phyloP scores from a whole-genome alignment of 1,140 invertebrate species.

The Lepidotrigona ventralis region DNA sequence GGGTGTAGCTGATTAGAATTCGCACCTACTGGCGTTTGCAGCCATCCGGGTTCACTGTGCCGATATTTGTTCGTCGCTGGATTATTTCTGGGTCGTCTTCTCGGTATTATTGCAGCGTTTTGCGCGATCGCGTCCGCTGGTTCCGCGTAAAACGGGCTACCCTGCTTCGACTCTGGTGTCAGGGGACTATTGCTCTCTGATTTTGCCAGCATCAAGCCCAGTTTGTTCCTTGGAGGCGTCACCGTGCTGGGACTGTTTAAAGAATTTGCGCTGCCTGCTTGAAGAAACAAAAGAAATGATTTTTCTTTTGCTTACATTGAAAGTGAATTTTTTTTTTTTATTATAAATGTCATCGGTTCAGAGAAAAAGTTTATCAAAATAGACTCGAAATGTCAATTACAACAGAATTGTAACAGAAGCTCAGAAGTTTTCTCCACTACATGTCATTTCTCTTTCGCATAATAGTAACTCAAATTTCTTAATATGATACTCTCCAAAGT shows the following conservation, averaged over 20 bases:
- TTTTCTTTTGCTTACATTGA: background rate
- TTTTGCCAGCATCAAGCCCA: slow-evolving; percentile 74
- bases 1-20: slow-evolving; percentile 79
- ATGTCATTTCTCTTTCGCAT: too few species aligned
- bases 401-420: too few species aligned
- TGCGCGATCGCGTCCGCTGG: slow-evolving; percentile 91
- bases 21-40: slow-evolving; percentile 76
- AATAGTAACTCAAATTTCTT: too few species aligned
- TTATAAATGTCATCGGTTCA: too few species aligned
- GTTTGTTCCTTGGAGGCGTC: slow-evolving; percentile 76
- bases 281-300: background rate
- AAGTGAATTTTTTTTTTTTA: too few species aligned
- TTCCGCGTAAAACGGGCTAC: slow-evolving; percentile 95
- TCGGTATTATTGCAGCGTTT: slow-evolving; percentile 75
- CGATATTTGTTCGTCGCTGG: slow-evolving; percentile 78
- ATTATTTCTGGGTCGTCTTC: slow-evolving; percentile 70
- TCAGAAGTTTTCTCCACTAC: too few species aligned
- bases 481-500: too few species aligned
- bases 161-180: slow-evolving; percentile 82
- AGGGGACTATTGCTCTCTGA: slow-evolving; percentile 75
- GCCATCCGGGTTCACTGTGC: slow-evolving; percentile 84
- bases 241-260: slow-evolving; percentile 73
- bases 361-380: too few species aligned
- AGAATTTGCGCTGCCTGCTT: slow-evolving; percentile 75
- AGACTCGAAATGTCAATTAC: too few species aligned